Evolutionary conservation across 2,113 vertebrate species (phyloP), one percentile per base, ranked within the genome.

Genomic region (Myodes glareolus): DNA sequence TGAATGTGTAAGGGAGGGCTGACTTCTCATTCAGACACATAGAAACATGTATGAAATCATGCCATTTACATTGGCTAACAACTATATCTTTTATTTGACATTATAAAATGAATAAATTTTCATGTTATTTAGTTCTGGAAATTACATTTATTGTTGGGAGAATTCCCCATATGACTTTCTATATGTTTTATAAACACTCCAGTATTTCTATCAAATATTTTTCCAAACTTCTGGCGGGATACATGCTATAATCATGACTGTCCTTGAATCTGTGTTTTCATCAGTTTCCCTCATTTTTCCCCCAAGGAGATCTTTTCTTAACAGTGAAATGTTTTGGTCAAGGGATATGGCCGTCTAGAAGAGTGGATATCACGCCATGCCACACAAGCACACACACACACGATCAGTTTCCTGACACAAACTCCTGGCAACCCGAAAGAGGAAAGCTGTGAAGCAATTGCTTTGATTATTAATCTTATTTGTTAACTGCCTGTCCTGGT

Each of bases 141-240:
- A 61, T 75, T 72, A 33, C 16, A 52, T 81, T 95, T 81, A 52
- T 52, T 78, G 10, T 55, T 82, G 68, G 2, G 12, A 50, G 55
- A 88, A 72, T 80, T 77, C 16, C 39, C 10, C 50, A 36, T 27
- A 8, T 82, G 14, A 90, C 10, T 72, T 68, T 50, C 25, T 72
- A 16, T 47, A 7, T 73, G 80, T 86, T 68, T n/a, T 93, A 47
- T 39, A 93, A 52, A 33, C 33, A 63, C 39, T 84, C 55, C 42
- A 92, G 47, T 73, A 89, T 93, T 93, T 97, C 67, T 61, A 3
- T n/a, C 29, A 70, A 14, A 36, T 19, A 77, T 47, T 72, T 78
- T 91, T 76, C 7, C 67, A 81, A 52, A 76, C 16, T 52, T 95
- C 70, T 82, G 4, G 3, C 93, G 9, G 0, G 39, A 19, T 29